Evolutionary conservation across 2,888 invertebrate species (phyloP).

Genomic region (Agrochola macilenta): DNA sequence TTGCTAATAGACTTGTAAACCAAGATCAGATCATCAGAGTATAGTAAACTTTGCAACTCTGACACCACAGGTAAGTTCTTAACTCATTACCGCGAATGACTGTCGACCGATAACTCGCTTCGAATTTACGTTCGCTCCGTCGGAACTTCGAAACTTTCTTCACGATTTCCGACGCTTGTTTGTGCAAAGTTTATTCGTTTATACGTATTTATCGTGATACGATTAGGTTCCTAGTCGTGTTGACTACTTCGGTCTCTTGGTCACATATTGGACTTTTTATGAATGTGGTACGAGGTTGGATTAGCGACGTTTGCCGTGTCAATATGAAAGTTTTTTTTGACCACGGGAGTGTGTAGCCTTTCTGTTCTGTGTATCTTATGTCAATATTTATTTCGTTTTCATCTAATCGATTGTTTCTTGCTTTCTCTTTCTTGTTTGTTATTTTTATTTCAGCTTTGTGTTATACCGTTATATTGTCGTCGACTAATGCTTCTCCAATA

Average conservation of each 20-base stretch:
- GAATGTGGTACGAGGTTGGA: conserved; percentile 24
- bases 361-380: conserved; percentile 15
- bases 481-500: conserved; percentile 44
- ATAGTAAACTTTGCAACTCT: conserved; percentile 49
- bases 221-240: conserved; percentile 59
- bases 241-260: conserved; percentile 35
- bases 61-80: conserved; percentile 64
- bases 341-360: conserved; percentile 1
- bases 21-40: conserved; percentile 56
- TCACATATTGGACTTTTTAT: conserved; percentile 49
- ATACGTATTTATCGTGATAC: conserved; percentile 68
- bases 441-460: conserved; percentile 28
- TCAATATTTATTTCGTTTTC: conserved; percentile 13
- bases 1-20: conserved; percentile 46
- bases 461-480: conserved; percentile 24
- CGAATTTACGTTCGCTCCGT: conserved; percentile 64
- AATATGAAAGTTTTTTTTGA: conserved; percentile 35
- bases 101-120: conserved; percentile 69
- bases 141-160: conserved; percentile 63
- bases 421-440: conserved; percentile 23
- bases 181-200: conserved; percentile 68
- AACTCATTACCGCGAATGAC: conserved; percentile 71
- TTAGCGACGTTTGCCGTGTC: conserved; percentile 41
- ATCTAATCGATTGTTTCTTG: conserved; percentile 10
- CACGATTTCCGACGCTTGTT: conserved; percentile 64